These are phyloP conservation scores for Neodiprion lecontei DNA, from an alignment of 1,140 invertebrate genomes.

Conservation along the genomic window DNA sequence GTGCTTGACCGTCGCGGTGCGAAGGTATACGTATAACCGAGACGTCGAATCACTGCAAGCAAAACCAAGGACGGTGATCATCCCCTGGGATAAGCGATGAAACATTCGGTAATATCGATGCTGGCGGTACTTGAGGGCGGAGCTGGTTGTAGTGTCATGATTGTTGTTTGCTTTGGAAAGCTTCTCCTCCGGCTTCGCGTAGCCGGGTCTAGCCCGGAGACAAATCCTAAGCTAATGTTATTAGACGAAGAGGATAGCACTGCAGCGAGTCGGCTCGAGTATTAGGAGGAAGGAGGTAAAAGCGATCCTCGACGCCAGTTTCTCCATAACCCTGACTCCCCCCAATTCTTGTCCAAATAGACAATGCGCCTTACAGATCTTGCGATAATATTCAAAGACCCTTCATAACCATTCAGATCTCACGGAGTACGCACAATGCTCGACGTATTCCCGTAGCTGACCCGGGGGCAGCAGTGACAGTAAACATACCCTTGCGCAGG, in stretches of 20 bases:
- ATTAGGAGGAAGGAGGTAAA: neutral
- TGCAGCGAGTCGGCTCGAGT: neutral
- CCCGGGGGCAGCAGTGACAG: conserved; percentile 15
- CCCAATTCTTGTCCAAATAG: conserved; percentile 2
- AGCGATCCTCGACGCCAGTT: neutral
- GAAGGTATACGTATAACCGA: too few species aligned
- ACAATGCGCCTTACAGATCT: neutral
- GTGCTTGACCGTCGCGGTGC: too few species aligned
- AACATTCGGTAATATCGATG: neutral
- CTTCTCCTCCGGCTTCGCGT: neutral
- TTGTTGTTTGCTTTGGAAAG: neutral
- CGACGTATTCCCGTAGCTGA: neutral
- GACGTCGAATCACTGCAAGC: too few species aligned
- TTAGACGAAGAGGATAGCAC: neutral
- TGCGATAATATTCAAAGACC: conserved; percentile 5
- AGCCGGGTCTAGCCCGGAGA: neutral
- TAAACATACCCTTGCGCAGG: conserved; percentile 25
- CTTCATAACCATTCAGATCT: neutral
- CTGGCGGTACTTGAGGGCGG: neutral
- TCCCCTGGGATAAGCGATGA: neutral
- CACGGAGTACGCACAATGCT: neutral
- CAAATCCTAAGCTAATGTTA: conserved; percentile 7
- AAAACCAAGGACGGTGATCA: neutral
- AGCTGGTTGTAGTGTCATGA: neutral
- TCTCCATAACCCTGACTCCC: neutral